A percentile compares a stretch with the other conserved stretches of the same genome.
phyloP scores from a whole-genome alignment of 2,113 vertebrate genomes.

The Corythaixoides concolor region DNA sequence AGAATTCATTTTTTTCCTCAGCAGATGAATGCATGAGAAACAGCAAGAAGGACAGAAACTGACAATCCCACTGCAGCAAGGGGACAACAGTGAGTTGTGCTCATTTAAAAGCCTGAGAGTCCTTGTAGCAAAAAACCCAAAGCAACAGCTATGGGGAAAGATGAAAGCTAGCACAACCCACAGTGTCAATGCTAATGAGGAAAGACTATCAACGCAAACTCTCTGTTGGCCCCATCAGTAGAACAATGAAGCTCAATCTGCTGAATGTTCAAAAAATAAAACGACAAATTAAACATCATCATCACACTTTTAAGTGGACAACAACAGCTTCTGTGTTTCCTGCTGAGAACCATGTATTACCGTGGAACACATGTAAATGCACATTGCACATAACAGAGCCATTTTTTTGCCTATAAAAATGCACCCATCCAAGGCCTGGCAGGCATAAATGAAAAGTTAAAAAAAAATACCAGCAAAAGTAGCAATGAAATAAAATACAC shows the following conservation, averaged over 20 bases:
- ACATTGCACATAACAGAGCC: neutral
- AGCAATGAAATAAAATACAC: neutral
- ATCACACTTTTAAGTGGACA: slow-evolving; percentile 10
- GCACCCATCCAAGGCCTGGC: neutral
- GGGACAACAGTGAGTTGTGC: neutral
- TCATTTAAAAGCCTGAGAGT: slow-evolving; percentile 20
- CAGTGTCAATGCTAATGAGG: slow-evolving; percentile 31
- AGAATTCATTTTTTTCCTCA: neutral
- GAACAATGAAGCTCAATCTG: slow-evolving; percentile 46
- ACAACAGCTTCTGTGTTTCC: slow-evolving; percentile 60
- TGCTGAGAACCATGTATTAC: neutral
- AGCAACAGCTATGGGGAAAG: neutral
- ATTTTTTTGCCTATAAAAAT: neutral
- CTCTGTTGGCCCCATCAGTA: slow-evolving; percentile 6
- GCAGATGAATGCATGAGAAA: neutral
- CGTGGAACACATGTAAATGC: slow-evolving; percentile 42
- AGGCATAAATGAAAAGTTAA: neutral
- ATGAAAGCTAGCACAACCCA: slow-evolving; percentile 1
- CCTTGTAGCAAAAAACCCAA: neutral
- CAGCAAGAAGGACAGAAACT: neutral
- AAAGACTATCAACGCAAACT: slow-evolving; percentile 11
- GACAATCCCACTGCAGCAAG: slow-evolving; percentile 14
- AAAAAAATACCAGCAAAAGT: neutral
- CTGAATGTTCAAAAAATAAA: slow-evolving; percentile 42
- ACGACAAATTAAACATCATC: slow-evolving; percentile 54